phyloP scores from a whole-genome alignment of 2,888 invertebrate genomes.

The Leptinotarsa peninsularis region DNA sequence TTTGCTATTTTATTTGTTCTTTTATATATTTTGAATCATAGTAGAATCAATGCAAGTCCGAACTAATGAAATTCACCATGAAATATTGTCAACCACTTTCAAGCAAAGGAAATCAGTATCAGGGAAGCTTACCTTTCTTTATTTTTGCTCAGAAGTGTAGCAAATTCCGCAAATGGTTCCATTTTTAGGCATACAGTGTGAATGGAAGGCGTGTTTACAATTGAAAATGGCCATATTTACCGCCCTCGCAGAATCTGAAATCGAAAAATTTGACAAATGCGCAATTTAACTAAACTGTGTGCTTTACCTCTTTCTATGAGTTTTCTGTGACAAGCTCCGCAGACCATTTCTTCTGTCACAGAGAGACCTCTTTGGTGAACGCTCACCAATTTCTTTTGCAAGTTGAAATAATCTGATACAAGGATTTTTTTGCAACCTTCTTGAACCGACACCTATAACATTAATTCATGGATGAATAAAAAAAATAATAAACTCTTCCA shows the following conservation, averaged over 20 bases:
- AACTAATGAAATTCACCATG: no score
- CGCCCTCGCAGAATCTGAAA: conserved; percentile 75
- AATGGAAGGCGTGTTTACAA: conserved; percentile 91
- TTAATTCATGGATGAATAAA: neutral
- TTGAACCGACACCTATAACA: conserved; percentile 80
- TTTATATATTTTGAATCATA: no score
- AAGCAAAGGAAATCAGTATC: neutral
- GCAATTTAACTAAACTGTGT: neutral
- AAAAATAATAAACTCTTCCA: no score
- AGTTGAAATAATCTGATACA: conserved; percentile 88
- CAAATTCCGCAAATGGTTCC: conserved; percentile 62
- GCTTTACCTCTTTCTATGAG: conserved; percentile 77
- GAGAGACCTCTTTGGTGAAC: conserved; percentile 84
- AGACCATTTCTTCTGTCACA: conserved; percentile 80
- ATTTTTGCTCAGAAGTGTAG: conserved; percentile 57
- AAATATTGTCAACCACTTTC: no score
- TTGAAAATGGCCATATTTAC: conserved; percentile 85
- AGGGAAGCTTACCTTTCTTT: conserved; percentile 28
- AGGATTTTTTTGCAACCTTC: conserved; percentile 92
- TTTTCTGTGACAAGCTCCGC: conserved; percentile 82
- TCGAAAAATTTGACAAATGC: neutral
- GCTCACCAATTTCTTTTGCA: conserved; percentile 83
- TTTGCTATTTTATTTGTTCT: no score
- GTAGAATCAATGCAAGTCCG: no score
- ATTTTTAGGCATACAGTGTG: conserved; percentile 79